Percentiles rank a stretch among this genome's conserved stretches.
Evolutionary conservation across 2,113 vertebrate genomes (phyloP).

Genomic region (Junco hyemalis): DNA sequence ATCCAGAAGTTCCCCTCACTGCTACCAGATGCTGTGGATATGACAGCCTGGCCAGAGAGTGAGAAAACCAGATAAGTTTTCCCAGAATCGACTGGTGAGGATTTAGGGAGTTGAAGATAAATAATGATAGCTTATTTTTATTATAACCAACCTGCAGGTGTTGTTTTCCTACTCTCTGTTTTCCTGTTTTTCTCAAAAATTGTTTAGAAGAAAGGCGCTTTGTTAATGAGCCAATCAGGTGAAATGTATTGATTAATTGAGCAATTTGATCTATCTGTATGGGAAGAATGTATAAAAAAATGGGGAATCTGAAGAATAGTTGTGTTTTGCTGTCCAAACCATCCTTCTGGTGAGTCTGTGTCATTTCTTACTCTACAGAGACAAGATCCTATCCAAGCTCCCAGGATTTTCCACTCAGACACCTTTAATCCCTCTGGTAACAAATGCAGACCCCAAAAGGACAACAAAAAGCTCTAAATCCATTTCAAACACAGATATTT

Average conservation of each 20-base stretch:
- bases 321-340: neutral
- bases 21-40: neutral
- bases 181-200: neutral
- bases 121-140: neutral
- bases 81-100: rapidly evolving
- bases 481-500: too few relatives aligned
- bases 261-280: neutral
- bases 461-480: rapidly evolving
- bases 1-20: neutral
- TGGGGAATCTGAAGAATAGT: neutral
- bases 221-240: neutral
- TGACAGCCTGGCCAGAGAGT: neutral
- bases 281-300: neutral
- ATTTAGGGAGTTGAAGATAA: neutral
- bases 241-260: neutral
- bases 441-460: neutral
- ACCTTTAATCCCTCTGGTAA: neutral
- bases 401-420: neutral
- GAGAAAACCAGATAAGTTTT: neutral
- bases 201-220: neutral
- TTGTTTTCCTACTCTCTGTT: neutral
- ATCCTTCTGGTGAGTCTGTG: neutral
- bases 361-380: rapidly evolving
- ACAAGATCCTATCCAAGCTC: neutral
- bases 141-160: neutral